phyloP scores from a whole-genome alignment of 2,888 invertebrate genomes.

The Drymonia ruficornis region DNA sequence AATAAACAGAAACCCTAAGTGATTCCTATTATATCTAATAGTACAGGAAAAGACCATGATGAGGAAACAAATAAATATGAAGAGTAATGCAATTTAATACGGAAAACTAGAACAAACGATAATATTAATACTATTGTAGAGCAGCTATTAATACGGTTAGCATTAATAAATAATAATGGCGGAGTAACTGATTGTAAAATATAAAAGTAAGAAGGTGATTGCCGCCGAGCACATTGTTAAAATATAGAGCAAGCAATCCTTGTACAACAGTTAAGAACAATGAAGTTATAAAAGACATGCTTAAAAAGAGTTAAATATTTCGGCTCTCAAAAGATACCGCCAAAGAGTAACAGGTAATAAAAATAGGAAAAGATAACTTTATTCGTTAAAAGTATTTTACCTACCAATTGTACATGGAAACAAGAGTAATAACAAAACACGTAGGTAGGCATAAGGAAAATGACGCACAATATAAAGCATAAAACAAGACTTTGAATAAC shows the following conservation, averaged over 20 bases:
- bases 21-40: constrained; percentile 22
- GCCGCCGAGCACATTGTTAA: constrained; percentile 8
- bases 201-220: constrained; percentile 9
- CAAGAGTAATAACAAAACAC: neutral
- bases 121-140: constrained; percentile 19
- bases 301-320: constrained; percentile 12
- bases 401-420: neutral
- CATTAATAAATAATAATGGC: constrained; percentile 18
- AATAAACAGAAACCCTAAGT: constrained; percentile 23
- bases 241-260: constrained; percentile 1
- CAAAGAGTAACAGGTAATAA: constrained; percentile 19
- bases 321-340: neutral
- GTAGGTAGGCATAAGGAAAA: neutral
- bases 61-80: constrained; percentile 26
- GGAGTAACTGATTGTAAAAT: constrained; percentile 14
- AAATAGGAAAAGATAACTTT: constrained; percentile 7
- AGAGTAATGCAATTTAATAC: constrained; percentile 23
- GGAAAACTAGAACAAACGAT: constrained; percentile 22
- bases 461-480: neutral
- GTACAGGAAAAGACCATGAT: constrained; percentile 26
- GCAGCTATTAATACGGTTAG: constrained; percentile 23
- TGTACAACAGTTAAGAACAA: constrained; percentile 23
- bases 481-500: neutral
- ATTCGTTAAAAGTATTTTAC: too few species aligned
- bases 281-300: constrained; percentile 22